A percentile compares a stretch with the other conserved stretches of the same genome.
Conservation (phyloP, 2,113 vertebrate genomes). For the Toxotes chatareus region DNA sequence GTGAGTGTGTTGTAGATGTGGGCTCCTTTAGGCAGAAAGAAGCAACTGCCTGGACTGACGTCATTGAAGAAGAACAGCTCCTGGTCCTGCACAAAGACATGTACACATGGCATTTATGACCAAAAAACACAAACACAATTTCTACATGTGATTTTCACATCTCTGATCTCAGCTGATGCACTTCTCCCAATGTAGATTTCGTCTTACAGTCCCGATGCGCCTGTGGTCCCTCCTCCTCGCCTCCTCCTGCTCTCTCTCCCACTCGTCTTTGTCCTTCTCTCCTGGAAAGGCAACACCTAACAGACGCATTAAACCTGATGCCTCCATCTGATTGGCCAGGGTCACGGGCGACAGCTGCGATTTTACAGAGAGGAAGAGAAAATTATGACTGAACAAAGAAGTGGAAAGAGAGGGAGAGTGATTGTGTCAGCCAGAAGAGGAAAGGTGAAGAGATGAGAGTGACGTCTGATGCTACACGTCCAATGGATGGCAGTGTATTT, state of each 20-base stretch:
- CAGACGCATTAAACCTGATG: conserved; percentile 82
- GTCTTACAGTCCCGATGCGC: conserved; percentile 88
- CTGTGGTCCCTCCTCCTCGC: conserved; percentile 89
- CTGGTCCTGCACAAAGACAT: conserved; percentile 77
- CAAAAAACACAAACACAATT: not conserved
- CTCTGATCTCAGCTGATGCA: not conserved
- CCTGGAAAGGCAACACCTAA: conserved; percentile 88
- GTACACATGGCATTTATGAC: not conserved
- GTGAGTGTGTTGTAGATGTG: conserved; percentile 91
- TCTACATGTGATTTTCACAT: not conserved
- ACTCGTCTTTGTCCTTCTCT: conserved; percentile 72
- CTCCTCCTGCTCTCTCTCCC: conserved; percentile 87
- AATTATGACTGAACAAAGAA: conserved; percentile 29
- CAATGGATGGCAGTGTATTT: conserved; percentile 60
- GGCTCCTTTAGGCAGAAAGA: conserved; percentile 93
- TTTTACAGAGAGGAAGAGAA: conserved; percentile 7
- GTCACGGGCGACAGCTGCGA: conserved; percentile 84
- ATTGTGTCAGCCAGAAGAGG: conserved; percentile 17
- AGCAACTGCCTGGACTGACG: conserved; percentile 94
- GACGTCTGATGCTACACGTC: conserved; percentile 9
- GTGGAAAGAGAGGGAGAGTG: conserved; percentile 27
- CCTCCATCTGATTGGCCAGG: conserved; percentile 71
- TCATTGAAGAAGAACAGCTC: conserved; percentile 95
- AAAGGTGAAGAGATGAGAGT: conserved; percentile 21
- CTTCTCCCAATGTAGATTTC: not conserved